These are phyloP conservation scores for Hypselothyrea guttata DNA, from an alignment of 2,888 invertebrate species.

Conservation along the genomic window DNA sequence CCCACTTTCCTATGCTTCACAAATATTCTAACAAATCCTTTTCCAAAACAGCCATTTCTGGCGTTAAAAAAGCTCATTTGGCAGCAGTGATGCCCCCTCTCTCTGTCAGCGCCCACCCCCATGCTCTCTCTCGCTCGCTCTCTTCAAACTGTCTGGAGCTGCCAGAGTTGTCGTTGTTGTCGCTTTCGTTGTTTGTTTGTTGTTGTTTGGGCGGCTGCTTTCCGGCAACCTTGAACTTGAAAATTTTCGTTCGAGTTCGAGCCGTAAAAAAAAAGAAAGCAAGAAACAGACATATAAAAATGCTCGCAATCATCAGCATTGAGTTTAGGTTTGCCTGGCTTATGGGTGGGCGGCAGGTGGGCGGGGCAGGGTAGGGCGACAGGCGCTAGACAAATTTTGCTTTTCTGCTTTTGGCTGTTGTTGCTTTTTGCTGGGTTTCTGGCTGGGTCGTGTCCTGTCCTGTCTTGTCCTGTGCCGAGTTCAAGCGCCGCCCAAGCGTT, in stretches of 20 bases:
- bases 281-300: conserved; percentile 54
- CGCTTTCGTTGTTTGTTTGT: conserved; percentile 13
- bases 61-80: too few species aligned
- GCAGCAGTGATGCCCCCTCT: too few species aligned
- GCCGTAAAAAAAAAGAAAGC: conserved; percentile 46
- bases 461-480: conserved; percentile 57
- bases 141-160: conserved; percentile 36
- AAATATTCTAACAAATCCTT: too few species aligned
- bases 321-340: not conserved
- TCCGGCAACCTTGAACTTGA: conserved; percentile 81
- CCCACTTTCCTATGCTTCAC: too few species aligned
- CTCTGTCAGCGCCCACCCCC: too few species aligned
- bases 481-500: conserved; percentile 70
- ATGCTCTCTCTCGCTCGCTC: too few species aligned
- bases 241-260: conserved; percentile 70
- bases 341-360: not conserved
- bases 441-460: conserved; percentile 51
- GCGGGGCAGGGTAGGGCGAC: not conserved
- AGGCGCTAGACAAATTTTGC: not conserved
- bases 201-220: conserved; percentile 48
- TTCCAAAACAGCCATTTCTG: too few species aligned
- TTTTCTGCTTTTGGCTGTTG: not conserved
- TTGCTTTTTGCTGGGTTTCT: conserved; percentile 27
- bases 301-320: conserved; percentile 43
- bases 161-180: conserved; percentile 30